phyloP scores from a whole-genome alignment of 2,113 vertebrate genomes.

The Rhizomys pruinosus region DNA sequence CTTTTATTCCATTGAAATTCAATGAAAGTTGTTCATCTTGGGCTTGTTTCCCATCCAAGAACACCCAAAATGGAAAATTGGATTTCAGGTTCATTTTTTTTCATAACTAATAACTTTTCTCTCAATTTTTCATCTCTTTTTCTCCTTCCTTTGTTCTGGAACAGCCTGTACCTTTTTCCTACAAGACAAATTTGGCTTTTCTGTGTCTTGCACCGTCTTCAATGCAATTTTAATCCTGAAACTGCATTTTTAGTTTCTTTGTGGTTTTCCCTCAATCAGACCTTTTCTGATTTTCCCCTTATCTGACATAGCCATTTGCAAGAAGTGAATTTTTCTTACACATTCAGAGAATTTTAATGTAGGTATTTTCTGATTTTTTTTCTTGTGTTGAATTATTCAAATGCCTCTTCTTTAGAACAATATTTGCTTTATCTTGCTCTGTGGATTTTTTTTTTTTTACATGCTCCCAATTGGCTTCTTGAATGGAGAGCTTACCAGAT shows the following conservation, averaged over 20 bases:
- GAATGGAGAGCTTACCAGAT: background rate
- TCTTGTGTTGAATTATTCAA: background rate
- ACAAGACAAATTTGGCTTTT: background rate
- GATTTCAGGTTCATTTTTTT: background rate
- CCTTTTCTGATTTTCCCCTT: constrained; percentile 8
- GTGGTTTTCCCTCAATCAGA: background rate
- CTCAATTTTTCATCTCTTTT: constrained; percentile 28
- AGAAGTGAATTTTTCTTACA: background rate
- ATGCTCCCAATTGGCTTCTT: background rate
- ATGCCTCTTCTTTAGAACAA: background rate
- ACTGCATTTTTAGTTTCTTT: constrained; percentile 15
- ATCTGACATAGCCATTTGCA: background rate
- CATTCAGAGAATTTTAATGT: background rate
- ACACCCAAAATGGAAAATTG: background rate
- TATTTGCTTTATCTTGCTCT: background rate
- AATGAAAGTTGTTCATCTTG: background rate
- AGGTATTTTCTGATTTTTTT: background rate
- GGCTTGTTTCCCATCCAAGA: background rate
- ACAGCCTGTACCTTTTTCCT: background rate
- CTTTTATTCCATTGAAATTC: background rate
- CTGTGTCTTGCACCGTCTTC: background rate
- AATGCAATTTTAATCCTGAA: constrained; percentile 26
- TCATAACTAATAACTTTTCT: background rate
- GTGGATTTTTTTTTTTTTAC: background rate
- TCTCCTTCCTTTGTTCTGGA: constrained; percentile 12